Percentiles rank a stretch among this genome's conserved stretches.
These are phyloP conservation scores for Macquaria australasica DNA, from an alignment of 2,113 vertebrate species.

Conservation along the genomic window DNA sequence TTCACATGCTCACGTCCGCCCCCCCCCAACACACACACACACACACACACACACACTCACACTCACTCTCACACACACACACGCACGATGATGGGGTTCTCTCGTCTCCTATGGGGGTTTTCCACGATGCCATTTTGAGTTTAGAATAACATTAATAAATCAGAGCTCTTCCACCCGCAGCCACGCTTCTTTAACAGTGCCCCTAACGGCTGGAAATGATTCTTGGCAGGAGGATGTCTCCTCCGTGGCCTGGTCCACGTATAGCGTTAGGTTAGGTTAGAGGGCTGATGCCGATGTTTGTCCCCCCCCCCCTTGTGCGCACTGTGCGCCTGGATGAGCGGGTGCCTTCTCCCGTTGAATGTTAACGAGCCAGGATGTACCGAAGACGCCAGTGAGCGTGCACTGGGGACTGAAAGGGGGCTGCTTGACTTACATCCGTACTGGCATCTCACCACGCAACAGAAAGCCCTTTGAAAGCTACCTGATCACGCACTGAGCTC, in stretches of 20 bases:
- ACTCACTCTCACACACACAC: not conserved
- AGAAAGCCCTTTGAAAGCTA: constrained; percentile 71
- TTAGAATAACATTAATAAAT: constrained; percentile 28
- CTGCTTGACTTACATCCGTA: constrained; percentile 57
- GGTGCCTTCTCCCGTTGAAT: constrained; percentile 68
- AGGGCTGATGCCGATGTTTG: constrained; percentile 25
- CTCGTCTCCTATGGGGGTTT: not conserved
- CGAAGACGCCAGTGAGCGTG: constrained; percentile 55
- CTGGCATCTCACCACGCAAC: constrained; percentile 61
- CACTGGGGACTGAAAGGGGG: constrained; percentile 3
- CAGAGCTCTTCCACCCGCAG: constrained; percentile 19
- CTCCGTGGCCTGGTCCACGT: constrained; percentile 27
- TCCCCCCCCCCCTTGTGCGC: constrained; percentile 29
- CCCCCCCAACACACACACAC: not conserved
- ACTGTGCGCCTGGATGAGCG: constrained; percentile 65
- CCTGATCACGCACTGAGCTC: constrained; percentile 56
- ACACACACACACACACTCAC: not conserved
- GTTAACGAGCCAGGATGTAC: constrained; percentile 75
- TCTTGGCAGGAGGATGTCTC: constrained; percentile 27
- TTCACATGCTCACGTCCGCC: not conserved
- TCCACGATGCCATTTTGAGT: constrained; percentile 54
- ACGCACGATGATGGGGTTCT: not conserved
- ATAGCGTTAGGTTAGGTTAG: constrained; percentile 6
- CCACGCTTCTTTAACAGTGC: constrained; percentile 6
- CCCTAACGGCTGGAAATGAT: constrained; percentile 15